phyloP scores from a whole-genome alignment of 2,888 invertebrate genomes.

The Cryptus viduatorius region DNA sequence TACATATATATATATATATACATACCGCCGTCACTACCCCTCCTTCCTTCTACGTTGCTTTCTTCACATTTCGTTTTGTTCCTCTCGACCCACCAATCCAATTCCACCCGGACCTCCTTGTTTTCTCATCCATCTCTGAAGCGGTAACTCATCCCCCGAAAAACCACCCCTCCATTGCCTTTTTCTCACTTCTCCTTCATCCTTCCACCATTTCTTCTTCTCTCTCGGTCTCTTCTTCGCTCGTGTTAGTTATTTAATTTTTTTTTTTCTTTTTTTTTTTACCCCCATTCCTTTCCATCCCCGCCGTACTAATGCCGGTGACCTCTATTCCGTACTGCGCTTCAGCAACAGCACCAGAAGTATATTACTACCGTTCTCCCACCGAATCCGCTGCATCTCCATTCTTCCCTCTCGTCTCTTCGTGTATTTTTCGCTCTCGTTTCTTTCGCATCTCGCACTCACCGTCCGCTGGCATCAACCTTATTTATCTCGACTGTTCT shows the following conservation, averaged over 20 bases:
- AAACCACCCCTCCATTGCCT: slow-evolving; percentile 21
- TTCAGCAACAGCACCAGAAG: not conserved
- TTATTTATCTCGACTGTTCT: slow-evolving; percentile 5
- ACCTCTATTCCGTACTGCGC: not conserved
- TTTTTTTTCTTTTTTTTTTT: slow-evolving; percentile 21
- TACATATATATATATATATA: too few relatives aligned
- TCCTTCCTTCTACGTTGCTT: slow-evolving; percentile 16
- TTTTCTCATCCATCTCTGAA: slow-evolving; percentile 65
- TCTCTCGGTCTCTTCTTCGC: not conserved
- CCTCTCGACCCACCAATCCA: slow-evolving; percentile 47
- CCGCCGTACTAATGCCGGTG: not conserved
- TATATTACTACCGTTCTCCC: not conserved
- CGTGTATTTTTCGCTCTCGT: not conserved
- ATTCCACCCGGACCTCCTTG: slow-evolving; percentile 61
- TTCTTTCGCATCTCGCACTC: not conserved
- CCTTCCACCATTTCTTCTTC: not conserved
- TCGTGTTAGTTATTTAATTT: not conserved
- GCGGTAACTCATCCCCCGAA: slow-evolving; percentile 57
- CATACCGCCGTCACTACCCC: not conserved
- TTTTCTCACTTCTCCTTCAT: slow-evolving; percentile 10
- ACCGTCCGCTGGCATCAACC: not conserved
- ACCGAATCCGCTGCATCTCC: not conserved
- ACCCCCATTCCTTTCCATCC: slow-evolving; percentile 1
- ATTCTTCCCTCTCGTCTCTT: not conserved
- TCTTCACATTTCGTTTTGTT: not conserved